Percentiles rank a stretch among this genome's conserved stretches.
phyloP scores from a whole-genome alignment of 30 jellyfish, hydroid and myxozoan species.

The Pelagia noctiluca region DNA sequence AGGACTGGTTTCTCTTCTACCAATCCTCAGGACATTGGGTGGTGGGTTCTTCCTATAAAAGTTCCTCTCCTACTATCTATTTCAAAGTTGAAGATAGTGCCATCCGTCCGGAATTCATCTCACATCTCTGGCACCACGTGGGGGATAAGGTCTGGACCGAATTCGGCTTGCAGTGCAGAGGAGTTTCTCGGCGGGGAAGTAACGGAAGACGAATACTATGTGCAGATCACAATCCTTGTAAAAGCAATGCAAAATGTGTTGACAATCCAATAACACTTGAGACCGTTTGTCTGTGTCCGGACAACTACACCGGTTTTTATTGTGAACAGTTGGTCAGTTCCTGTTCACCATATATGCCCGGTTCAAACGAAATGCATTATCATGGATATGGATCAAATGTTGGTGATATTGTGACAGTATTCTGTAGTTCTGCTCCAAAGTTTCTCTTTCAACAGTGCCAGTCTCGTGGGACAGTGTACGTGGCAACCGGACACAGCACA shows the following conservation, averaged over 20 bases:
- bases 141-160: slow-evolving; percentile 9
- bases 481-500: no score
- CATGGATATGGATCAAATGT: slow-evolving; percentile 13
- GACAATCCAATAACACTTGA: slow-evolving; percentile 14
- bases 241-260: slow-evolving; percentile 33
- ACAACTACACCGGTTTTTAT: no score
- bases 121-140: slow-evolving; percentile 37
- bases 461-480: background rate
- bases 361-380: background rate
- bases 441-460: slow-evolving; percentile 46
- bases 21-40: slow-evolving; percentile 36
- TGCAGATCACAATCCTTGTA: slow-evolving; percentile 18
- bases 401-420: slow-evolving; percentile 30
- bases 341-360: slow-evolving; percentile 6
- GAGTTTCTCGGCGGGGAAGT: background rate
- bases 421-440: slow-evolving; percentile 52
- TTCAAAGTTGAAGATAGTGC: slow-evolving; percentile 32
- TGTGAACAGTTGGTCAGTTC: no score
- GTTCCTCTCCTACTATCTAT: background rate
- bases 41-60: background rate
- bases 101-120: slow-evolving; percentile 50
- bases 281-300: no score
- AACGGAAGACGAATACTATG: slow-evolving; percentile 16
- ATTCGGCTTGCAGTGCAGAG: slow-evolving; percentile 42
- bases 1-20: slow-evolving; percentile 41